Conservation (phyloP, 1,140 invertebrate genomes). For the Drosophila ambigua region DNA sequence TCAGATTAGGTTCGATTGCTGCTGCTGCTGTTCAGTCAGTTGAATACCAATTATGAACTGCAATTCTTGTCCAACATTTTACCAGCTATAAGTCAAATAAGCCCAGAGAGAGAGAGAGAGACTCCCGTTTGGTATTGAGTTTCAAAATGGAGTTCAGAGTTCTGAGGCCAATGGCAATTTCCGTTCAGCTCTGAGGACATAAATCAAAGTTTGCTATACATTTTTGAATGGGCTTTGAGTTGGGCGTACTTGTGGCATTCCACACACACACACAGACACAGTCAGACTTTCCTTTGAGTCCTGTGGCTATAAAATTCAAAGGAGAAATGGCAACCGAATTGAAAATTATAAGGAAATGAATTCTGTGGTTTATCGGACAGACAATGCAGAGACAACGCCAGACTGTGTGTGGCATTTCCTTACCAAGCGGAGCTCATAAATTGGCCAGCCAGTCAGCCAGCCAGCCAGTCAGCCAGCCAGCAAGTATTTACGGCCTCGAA, state of each 20-base stretch:
- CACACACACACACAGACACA: conserved; percentile 5
- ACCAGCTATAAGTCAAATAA: conserved; percentile 44
- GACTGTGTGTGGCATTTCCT: conserved; percentile 1
- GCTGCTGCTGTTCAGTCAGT: not conserved
- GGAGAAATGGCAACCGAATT: conserved; percentile 53
- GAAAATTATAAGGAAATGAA: conserved; percentile 79
- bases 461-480: not conserved
- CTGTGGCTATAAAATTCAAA: conserved; percentile 4
- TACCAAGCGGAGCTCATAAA: conserved; percentile 24
- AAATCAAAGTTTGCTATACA: conserved; percentile 63
- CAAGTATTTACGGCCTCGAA: conserved; percentile 20
- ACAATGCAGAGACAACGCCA: conserved; percentile 1
- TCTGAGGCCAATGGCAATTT: conserved; percentile 2
- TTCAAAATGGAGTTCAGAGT: too few species aligned
- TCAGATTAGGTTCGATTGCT: not conserved
- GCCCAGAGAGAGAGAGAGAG: conserved; percentile 1
- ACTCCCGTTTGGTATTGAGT: too few species aligned
- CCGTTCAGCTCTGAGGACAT: conserved; percentile 15
- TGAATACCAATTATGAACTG: conserved; percentile 15
- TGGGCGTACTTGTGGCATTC: conserved; percentile 34
- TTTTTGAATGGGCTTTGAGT: conserved; percentile 50
- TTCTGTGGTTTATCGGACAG: conserved; percentile 49
- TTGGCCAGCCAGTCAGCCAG: conserved; percentile 4
- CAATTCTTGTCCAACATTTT: conserved; percentile 14
- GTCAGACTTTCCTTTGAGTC: conserved; percentile 30